These are phyloP conservation scores for Lasioglossum malachurum DNA, from an alignment of 2,888 invertebrate genomes.

Conservation along the genomic window DNA sequence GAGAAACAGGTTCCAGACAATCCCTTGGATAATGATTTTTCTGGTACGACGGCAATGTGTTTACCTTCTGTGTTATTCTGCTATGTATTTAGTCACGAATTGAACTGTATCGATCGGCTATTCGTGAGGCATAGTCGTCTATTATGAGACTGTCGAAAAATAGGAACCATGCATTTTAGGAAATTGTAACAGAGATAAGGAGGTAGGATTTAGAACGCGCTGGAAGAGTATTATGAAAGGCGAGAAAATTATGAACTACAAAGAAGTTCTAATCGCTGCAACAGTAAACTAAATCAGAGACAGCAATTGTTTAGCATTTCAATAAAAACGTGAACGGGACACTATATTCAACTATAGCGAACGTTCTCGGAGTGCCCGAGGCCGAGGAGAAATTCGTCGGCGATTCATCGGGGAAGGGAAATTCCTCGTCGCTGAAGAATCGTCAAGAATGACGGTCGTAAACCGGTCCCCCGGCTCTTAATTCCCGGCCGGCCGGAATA, in stretches of 20 bases:
- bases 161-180: background rate
- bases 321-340: background rate
- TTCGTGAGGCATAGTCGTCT: background rate
- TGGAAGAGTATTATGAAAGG: too few relatives aligned
- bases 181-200: background rate
- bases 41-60: background rate
- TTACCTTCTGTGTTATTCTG: background rate
- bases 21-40: background rate
- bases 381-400: background rate
- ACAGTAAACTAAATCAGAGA: background rate
- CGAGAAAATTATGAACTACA: background rate
- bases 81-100: background rate
- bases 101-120: background rate
- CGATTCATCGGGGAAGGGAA: background rate
- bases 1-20: background rate
- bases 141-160: background rate
- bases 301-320: background rate
- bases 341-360: background rate
- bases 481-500: background rate
- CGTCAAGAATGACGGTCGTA: conserved; percentile 11
- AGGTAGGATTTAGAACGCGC: background rate
- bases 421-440: background rate
- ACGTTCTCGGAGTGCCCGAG: background rate
- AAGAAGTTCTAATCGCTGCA: background rate
- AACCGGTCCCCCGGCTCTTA: background rate